These are phyloP conservation scores for Dysmachus trigonus DNA, from an alignment of 2,888 invertebrate genomes.

Conservation along the genomic window DNA sequence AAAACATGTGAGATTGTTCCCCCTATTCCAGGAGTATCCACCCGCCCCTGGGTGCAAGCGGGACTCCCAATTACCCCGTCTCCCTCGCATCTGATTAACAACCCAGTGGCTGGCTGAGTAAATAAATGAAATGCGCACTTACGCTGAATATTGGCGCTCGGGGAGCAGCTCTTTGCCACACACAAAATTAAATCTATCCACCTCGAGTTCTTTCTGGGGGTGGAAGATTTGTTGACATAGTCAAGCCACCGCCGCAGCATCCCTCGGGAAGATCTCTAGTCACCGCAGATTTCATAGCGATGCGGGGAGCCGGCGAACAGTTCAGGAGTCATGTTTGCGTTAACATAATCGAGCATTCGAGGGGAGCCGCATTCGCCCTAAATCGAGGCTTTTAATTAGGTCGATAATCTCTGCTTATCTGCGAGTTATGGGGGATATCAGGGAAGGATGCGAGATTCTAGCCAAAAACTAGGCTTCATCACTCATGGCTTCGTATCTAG, in stretches of 20 bases:
- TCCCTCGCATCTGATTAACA: not conserved
- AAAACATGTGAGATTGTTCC: not conserved
- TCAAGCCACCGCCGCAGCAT: not conserved
- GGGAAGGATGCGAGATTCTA: not conserved
- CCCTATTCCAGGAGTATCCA: not conserved
- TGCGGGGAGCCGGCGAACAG: not conserved
- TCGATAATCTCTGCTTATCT: not conserved
- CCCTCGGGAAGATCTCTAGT: not conserved
- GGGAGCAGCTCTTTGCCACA: not conserved
- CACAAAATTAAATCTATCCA: not conserved
- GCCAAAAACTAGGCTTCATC: not conserved
- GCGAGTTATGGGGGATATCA: not conserved
- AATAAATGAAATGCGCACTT: slow-evolving; percentile 2
- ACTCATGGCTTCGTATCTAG: not conserved
- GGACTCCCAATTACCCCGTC: not conserved
- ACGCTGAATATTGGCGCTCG: not conserved
- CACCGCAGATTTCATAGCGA: not conserved
- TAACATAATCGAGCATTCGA: not conserved
- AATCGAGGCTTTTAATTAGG: not conserved
- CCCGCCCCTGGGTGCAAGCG: no score
- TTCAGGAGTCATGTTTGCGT: not conserved
- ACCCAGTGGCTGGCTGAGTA: not conserved
- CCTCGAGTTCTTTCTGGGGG: not conserved
- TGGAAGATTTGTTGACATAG: not conserved
- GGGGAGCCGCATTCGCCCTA: not conserved